Evolutionary conservation across 1,140 invertebrate genomes (phyloP), one percentile per base, ranked within the genome.

Genomic region (Dinoponera quadriceps): DNA sequence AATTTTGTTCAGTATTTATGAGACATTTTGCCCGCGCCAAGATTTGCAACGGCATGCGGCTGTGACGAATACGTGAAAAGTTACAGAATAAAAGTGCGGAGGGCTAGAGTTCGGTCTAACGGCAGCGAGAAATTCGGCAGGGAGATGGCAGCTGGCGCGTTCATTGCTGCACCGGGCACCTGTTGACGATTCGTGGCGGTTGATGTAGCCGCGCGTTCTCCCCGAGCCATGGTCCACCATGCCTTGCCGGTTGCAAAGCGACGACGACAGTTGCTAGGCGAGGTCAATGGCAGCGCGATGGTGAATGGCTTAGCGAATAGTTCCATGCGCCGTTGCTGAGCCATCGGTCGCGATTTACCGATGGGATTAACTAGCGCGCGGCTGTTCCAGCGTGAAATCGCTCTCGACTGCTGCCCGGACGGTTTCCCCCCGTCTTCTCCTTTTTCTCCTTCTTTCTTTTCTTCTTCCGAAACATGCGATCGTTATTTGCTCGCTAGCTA

Each of bases 221-320:
- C n/a, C 13, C 27, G n/a, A 3, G 25, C 27, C 27, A 18, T 27
- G 71, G 20, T 77, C 22, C 49, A 77, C 54, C 54, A 82, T 62
- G 55, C 66, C 54, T 85, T 62, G 55, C 66, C 33, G 18, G 55
- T n/a, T 4, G 57, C 13, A 20, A 65, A 75, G 68, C 38, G 44
- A 82, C 68, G 44, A 82, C 68, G 49, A 83, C 69, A 84, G 87
- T 89, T 89, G 81, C 87, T 59, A 88, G 66, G 87, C 73, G 86
- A 89, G 87, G 87, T 89, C 86, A 88, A 62, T 75, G 86, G 77
- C 87, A 88, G 83, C n/a, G 55, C 44, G 20, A 60, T 44, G 22
- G 33, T 49, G 63, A 72, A 54, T 51, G 44, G 54, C 5, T 44
- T 27, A 2, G 11, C 48, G 74, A 82, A 25, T 71, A 82, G 20